Evolutionary conservation across 2,888 invertebrate species (phyloP).

Genomic region (Glomeris marginata): DNA sequence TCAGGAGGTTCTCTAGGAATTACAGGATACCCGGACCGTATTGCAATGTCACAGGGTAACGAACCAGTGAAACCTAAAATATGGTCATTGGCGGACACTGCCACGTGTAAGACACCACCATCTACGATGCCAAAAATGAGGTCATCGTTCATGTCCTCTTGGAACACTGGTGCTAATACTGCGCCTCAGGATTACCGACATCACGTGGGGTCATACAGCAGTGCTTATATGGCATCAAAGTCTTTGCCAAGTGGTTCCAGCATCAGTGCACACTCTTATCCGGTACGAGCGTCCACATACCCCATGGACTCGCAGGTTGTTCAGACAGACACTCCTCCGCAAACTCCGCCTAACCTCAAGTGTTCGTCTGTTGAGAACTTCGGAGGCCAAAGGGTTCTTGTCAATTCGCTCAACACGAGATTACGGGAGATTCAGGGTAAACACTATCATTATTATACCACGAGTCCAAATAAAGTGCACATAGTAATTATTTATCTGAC

Average conservation of each 20-base stretch:
- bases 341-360: constrained; percentile 89
- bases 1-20: too few species aligned
- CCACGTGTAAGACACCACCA: constrained; percentile 82
- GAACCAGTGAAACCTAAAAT: constrained; percentile 60
- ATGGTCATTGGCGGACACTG: constrained; percentile 86
- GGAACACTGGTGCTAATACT: constrained; percentile 15
- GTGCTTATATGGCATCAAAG: constrained; percentile 2
- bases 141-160: constrained; percentile 11
- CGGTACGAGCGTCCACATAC: too few species aligned
- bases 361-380: constrained; percentile 7
- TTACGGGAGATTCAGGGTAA: too few species aligned
- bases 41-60: too few species aligned
- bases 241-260: constrained; percentile 2
- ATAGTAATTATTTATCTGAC: too few species aligned
- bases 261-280: background rate
- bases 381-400: background rate
- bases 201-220: constrained; percentile 3
- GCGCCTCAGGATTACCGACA: constrained; percentile 9
- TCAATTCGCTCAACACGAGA: too few species aligned
- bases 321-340: constrained; percentile 79
- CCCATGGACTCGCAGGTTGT: constrained; percentile 40
- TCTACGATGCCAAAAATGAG: constrained; percentile 38
- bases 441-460: too few species aligned
- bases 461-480: too few species aligned
- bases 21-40: too few species aligned